phyloP scores from a whole-genome alignment of 1,140 invertebrate species.

The Drosophila chauvacae region DNA sequence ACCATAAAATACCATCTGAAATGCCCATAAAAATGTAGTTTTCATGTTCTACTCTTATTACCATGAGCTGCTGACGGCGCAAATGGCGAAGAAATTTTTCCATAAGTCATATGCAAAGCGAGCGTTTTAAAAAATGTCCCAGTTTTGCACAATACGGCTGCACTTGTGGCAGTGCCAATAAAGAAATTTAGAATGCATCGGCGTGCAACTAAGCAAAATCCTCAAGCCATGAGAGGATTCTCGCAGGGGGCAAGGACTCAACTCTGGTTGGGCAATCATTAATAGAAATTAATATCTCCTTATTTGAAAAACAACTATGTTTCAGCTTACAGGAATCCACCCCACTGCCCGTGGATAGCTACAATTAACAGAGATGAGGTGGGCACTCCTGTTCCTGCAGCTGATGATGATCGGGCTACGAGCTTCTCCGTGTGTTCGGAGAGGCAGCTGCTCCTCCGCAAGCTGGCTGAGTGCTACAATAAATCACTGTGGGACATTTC shows the following conservation, averaged over 20 bases:
- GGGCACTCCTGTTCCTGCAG: conserved; percentile 12
- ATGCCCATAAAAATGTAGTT: conserved; percentile 35
- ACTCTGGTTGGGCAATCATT: neutral
- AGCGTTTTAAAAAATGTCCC: conserved; percentile 17
- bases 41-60: conserved; percentile 19
- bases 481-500: conserved; percentile 77
- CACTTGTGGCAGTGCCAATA: conserved; percentile 8
- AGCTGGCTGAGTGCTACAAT: conserved; percentile 68
- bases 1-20: conserved; percentile 46
- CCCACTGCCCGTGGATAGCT: neutral
- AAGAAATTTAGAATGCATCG: neutral
- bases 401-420: conserved; percentile 45
- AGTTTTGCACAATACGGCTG: conserved; percentile 26
- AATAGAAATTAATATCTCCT: too few relatives aligned
- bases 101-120: conserved; percentile 57
- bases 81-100: conserved; percentile 26
- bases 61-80: conserved; percentile 36
- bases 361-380: conserved; percentile 23
- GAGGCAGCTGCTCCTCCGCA: conserved; percentile 34
- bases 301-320: neutral
- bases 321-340: neutral
- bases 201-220: conserved; percentile 20
- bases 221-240: neutral
- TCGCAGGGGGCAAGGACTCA: neutral
- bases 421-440: conserved; percentile 35